phyloP scores from a whole-genome alignment of 1,140 invertebrate species.

The Sipha flava region DNA sequence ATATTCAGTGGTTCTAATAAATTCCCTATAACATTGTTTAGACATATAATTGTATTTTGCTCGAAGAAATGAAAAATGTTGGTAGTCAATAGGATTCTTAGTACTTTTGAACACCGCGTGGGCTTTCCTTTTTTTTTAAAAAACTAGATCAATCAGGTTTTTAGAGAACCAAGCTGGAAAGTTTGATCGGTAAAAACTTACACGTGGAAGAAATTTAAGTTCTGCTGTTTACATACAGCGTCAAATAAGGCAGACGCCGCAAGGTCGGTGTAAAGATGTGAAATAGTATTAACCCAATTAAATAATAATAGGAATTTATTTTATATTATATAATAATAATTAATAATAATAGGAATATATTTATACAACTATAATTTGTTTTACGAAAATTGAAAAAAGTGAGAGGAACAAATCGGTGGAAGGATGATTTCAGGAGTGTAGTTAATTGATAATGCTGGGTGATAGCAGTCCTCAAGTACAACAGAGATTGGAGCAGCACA shows the following conservation, averaged over 20 bases:
- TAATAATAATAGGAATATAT: no score
- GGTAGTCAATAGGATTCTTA: background rate
- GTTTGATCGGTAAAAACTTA: background rate
- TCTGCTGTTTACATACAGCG: background rate
- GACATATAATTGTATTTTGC: background rate
- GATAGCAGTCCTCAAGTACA: background rate
- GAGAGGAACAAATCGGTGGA: background rate
- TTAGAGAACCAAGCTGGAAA: background rate
- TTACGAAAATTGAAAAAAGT: background rate
- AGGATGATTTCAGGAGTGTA: background rate
- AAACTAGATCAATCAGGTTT: background rate
- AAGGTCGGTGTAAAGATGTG: background rate
- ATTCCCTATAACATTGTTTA: background rate
- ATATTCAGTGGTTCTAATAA: background rate
- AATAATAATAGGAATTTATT: background rate
- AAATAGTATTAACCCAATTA: background rate
- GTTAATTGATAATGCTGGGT: background rate
- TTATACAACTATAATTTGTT: background rate
- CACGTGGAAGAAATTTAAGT: background rate
- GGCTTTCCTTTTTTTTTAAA: background rate
- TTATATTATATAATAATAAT: no score
- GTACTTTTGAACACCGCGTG: background rate
- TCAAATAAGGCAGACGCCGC: background rate
- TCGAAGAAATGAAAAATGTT: background rate
- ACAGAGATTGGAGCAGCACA: no score